Percentiles rank a stretch among this genome's conserved stretches.
Evolutionary conservation across 1,140 invertebrate species (phyloP).

Genomic region (Lucilia cuprina): DNA sequence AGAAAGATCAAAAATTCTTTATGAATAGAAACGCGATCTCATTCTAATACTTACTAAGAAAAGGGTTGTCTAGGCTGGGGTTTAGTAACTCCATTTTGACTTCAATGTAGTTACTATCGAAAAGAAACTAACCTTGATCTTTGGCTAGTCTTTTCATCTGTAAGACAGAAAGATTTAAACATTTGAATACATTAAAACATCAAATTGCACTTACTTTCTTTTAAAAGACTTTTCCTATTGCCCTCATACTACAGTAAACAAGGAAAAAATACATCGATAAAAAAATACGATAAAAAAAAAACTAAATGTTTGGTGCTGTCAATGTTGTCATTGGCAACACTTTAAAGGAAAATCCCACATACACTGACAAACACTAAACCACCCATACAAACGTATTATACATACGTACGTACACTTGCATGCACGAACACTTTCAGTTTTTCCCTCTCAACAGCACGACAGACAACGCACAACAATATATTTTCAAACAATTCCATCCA

Average conservation of each 20-base stretch:
- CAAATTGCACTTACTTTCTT: too few species aligned
- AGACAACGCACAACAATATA: neutral
- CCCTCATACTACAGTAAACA: neutral
- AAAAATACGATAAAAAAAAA: neutral
- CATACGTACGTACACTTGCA: neutral
- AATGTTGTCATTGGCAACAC: slow-evolving; percentile 33
- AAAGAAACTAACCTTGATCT: too few species aligned
- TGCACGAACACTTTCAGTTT: neutral
- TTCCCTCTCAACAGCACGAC: neutral
- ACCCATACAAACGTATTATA: neutral
- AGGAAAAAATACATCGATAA: neutral
- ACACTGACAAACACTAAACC: neutral
- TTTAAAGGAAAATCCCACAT: neutral
- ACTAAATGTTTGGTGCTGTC: slow-evolving; percentile 16
- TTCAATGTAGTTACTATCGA: too few species aligned
- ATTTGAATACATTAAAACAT: too few species aligned
- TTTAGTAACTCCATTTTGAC: too few species aligned
- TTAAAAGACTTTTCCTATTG: too few species aligned
- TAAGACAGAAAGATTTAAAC: too few species aligned
- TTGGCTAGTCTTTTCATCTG: too few species aligned
- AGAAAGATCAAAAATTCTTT: too few species aligned
- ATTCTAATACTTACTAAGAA: too few species aligned
- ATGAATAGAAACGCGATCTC: too few species aligned
- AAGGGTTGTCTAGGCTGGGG: too few species aligned
- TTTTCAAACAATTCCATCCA: neutral